phyloP scores from a whole-genome alignment of 2,113 vertebrate species.

The Clarias macrocephalus region DNA sequence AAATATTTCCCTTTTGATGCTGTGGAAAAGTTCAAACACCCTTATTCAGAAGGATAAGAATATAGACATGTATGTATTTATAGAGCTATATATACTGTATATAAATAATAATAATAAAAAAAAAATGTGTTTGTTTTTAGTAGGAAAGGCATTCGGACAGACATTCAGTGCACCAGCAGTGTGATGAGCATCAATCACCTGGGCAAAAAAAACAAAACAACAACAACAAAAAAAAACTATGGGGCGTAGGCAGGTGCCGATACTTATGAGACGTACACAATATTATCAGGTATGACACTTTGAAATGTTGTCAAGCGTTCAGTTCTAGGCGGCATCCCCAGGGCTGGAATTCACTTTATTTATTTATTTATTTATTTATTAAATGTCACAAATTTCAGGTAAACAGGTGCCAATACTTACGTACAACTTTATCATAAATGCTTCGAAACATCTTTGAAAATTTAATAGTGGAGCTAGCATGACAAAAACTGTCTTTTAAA shows the following conservation, averaged over 20 bases:
- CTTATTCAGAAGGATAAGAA: conserved; percentile 33
- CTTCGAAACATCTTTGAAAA: too few relatives aligned
- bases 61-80: conserved; percentile 39
- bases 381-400: background rate
- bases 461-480: too few relatives aligned
- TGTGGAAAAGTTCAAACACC: conserved; percentile 33
- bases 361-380: background rate
- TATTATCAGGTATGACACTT: background rate
- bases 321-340: background rate
- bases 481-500: background rate
- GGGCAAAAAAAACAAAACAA: background rate
- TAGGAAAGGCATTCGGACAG: conserved; percentile 42
- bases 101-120: too few relatives aligned
- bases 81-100: conserved; percentile 4
- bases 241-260: background rate
- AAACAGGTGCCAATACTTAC: background rate
- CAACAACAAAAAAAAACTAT: background rate
- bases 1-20: conserved; percentile 58
- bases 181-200: conserved; percentile 22
- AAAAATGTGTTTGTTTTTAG: conserved; percentile 2
- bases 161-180: conserved; percentile 47
- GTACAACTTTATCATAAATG: background rate
- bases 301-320: background rate
- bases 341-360: background rate
- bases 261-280: background rate